These are phyloP conservation scores for Pomacea canaliculata DNA, from an alignment of 2,888 invertebrate species.

Conservation along the genomic window DNA sequence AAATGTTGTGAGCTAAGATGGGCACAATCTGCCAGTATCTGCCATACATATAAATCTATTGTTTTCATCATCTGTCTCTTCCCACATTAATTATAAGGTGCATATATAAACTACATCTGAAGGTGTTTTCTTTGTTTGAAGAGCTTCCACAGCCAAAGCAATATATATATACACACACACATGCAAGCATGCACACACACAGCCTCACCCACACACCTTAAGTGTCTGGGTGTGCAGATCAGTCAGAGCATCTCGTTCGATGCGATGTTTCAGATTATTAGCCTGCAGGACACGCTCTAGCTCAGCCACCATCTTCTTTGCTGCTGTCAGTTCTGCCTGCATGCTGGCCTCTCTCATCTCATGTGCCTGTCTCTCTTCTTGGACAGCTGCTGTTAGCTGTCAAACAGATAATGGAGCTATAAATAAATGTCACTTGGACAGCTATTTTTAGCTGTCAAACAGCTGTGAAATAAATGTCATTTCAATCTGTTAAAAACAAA, in stretches of 20 bases:
- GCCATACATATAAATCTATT: background rate
- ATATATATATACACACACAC: too few relatives aligned
- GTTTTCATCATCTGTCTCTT: too few relatives aligned
- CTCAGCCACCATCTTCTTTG: slow-evolving; percentile 46
- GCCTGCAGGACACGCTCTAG: slow-evolving; percentile 53
- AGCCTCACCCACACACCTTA: slow-evolving; percentile 42
- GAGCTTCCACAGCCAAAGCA: too few relatives aligned
- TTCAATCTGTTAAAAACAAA: background rate
- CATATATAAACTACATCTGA: too few relatives aligned
- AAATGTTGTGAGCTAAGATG: too few relatives aligned
- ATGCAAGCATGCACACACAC: too few relatives aligned
- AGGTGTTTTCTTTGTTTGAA: too few relatives aligned
- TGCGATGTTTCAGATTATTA: slow-evolving; percentile 48
- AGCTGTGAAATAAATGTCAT: background rate
- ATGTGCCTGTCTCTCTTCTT: slow-evolving; percentile 40
- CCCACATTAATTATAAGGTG: too few relatives aligned
- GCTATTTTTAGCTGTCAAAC: background rate
- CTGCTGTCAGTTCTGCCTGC: slow-evolving; percentile 50
- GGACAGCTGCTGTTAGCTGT: slow-evolving; percentile 1
- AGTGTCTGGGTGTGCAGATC: slow-evolving; percentile 61
- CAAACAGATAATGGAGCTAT: slow-evolving; percentile 12
- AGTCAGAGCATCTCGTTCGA: slow-evolving; percentile 55
- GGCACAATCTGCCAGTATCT: background rate
- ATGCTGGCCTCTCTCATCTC: slow-evolving; percentile 47
- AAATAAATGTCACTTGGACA: background rate